Percentiles rank a stretch among this genome's conserved stretches.
Evolutionary conservation across 2,797 vertebrate genomes (phyloP).

Genomic region (Adelosebastes latens): DNA sequence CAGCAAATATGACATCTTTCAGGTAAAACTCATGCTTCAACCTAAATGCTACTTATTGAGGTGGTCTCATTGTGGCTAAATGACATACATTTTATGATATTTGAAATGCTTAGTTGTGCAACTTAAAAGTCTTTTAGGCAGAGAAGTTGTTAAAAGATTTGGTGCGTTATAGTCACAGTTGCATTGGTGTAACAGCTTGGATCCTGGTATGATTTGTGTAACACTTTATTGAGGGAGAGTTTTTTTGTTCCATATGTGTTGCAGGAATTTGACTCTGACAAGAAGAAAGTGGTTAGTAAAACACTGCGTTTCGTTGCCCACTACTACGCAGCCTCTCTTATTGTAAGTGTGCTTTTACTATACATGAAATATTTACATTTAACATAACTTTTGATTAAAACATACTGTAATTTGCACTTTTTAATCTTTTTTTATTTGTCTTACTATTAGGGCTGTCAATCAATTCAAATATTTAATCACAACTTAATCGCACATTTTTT

Average conservation of each 20-base stretch:
- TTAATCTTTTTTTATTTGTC: not conserved
- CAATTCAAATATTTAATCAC: too few species aligned
- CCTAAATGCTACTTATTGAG: not conserved
- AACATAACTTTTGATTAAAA: not conserved
- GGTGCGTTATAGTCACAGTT: not conserved
- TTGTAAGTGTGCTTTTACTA: conserved; percentile 81
- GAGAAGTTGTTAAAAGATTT: not conserved
- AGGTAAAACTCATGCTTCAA: conserved; percentile 82
- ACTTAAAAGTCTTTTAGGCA: not conserved
- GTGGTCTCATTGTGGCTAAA: not conserved
- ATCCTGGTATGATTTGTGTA: not conserved
- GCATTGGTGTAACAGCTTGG: not conserved
- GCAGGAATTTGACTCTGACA: conserved; percentile 94
- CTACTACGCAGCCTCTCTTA: conserved; percentile 91
- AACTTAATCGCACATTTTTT: too few species aligned
- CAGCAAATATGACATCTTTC: conserved; percentile 96
- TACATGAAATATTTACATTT: not conserved
- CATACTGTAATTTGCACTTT: not conserved
- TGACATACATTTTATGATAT: not conserved
- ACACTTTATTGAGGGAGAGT: not conserved
- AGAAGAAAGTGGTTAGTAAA: conserved; percentile 92
- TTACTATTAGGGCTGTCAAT: too few species aligned
- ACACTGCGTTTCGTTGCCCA: conserved; percentile 94
- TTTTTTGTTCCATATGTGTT: conserved; percentile 33
- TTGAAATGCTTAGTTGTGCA: not conserved